Base-by-base conservation (phyloP, 2,797 vertebrate genomes). In the Helarctos malayanus region DNA sequence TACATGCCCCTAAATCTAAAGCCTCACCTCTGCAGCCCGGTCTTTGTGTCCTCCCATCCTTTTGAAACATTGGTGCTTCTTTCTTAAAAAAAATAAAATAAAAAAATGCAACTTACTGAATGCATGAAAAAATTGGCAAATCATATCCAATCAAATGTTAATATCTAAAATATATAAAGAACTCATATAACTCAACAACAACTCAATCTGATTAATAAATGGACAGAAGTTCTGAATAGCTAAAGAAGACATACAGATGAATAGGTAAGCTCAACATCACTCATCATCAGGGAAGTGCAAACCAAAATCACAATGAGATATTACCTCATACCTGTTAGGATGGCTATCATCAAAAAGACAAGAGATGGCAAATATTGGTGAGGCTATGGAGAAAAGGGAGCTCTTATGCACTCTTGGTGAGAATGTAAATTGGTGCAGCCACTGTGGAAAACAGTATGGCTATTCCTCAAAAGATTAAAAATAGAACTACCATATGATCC, bases 91-190 rank as follows among this genome's bases (percentile, higher is more conserved):
- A 75, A 27, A 73, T 16, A 75, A 78, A 29, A 78, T 52, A 52
- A 52, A 78, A 78, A 52, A 78, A 52, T 18, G 32, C 47, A 75
- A 47, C 71, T 14, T 75, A 16, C 27, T 75, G 45, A 75, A 69
- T 69, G 21, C 21, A 83, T 84, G 68, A 84, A 96, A 73, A 97
- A 38, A 45, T 61, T 52, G 92, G 19, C 85, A 89, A 89, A 73
- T 29, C 29, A 94, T n/a, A 83, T 90, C 38, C 27, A 86, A n/a
- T 25, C 69, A 81, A 86, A 15, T 56, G 71, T 56, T 95, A 52
- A 56, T 89, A 92, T 71, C 16, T 95, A 59, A 25, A 82, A 79
- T 57, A 90, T 18, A 78, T 82, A 35, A 89, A 38, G 11, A 83
- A 73, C 19, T 83, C 41, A 92, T 21, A 89, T 85, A 91, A 61